Conservation (phyloP, 1,140 invertebrate genomes). For the Acromyrmex charruanus region DNA sequence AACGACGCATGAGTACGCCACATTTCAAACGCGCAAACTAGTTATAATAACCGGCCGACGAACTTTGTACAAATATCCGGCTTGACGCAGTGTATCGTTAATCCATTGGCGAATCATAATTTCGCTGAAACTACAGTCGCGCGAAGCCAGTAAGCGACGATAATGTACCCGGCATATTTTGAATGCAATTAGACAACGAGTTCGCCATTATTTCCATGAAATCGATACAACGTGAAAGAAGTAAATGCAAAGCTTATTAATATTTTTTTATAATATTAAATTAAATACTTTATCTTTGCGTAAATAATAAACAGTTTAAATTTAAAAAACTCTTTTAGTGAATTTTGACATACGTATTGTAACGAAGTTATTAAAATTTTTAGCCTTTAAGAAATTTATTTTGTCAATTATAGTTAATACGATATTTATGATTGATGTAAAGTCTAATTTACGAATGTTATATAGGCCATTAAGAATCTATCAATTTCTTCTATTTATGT, state of each 20-base stretch:
- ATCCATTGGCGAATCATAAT: constrained; percentile 48
- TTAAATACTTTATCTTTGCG: too few species aligned
- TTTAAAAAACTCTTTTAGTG: too few species aligned
- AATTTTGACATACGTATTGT: too few species aligned
- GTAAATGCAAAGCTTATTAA: neutral
- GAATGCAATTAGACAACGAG: neutral
- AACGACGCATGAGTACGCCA: constrained; percentile 40
- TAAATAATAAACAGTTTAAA: too few species aligned
- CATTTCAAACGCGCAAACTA: constrained; percentile 56
- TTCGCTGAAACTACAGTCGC: constrained; percentile 12
- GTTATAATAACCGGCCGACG: constrained; percentile 44
- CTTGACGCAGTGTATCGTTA: constrained; percentile 29
- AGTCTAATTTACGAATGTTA: too few species aligned
- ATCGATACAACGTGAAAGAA: neutral
- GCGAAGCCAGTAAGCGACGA: neutral
- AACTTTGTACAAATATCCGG: constrained; percentile 48
- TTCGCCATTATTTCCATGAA: neutral
- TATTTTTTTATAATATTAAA: constrained; percentile 5
- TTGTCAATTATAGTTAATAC: too few species aligned
- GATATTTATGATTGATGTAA: too few species aligned
- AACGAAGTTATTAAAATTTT: too few species aligned
- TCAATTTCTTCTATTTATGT: too few species aligned
- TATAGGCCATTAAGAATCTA: too few species aligned
- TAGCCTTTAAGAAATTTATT: too few species aligned
- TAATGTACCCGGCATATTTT: constrained; percentile 9